Conservation (phyloP, 2,113 vertebrate species). For the Neofelis nebulosa region DNA sequence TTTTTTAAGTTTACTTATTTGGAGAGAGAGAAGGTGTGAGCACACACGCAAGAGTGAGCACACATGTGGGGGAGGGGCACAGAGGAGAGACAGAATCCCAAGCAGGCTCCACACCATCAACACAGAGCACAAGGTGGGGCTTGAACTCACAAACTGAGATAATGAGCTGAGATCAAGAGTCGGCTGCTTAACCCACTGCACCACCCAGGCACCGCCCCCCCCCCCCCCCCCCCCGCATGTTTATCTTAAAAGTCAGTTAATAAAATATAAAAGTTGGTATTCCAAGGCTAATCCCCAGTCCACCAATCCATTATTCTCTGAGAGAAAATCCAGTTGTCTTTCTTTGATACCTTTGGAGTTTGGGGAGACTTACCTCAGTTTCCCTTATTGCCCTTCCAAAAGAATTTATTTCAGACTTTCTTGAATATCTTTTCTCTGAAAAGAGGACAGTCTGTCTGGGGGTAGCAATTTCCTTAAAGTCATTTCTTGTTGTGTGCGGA, state of each 20-base stretch:
- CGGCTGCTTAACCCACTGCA: fast-evolving
- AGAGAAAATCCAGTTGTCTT: background rate
- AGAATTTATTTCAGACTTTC: background rate
- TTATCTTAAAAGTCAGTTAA: background rate
- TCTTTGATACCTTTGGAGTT: background rate
- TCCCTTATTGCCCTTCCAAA: background rate
- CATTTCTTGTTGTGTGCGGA: background rate
- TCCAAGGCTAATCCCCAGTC: background rate
- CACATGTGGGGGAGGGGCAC: too few species aligned
- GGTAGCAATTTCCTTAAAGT: background rate
- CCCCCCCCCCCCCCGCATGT: too few species aligned
- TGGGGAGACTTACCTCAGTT: background rate
- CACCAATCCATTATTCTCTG: background rate
- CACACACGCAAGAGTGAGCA: too few species aligned
- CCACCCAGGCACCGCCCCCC: too few species aligned
- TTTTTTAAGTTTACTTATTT: too few species aligned
- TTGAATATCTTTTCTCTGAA: background rate
- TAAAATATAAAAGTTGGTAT: background rate
- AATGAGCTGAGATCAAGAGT: too few species aligned
- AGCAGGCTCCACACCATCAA: too few species aligned
- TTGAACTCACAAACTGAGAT: too few species aligned
- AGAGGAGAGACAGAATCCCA: too few species aligned
- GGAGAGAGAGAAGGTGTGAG: too few species aligned
- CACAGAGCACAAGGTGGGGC: too few species aligned
- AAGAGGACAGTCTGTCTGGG: background rate